phyloP scores from a whole-genome alignment of 2,113 vertebrate species.

The Tinamus guttatus region DNA sequence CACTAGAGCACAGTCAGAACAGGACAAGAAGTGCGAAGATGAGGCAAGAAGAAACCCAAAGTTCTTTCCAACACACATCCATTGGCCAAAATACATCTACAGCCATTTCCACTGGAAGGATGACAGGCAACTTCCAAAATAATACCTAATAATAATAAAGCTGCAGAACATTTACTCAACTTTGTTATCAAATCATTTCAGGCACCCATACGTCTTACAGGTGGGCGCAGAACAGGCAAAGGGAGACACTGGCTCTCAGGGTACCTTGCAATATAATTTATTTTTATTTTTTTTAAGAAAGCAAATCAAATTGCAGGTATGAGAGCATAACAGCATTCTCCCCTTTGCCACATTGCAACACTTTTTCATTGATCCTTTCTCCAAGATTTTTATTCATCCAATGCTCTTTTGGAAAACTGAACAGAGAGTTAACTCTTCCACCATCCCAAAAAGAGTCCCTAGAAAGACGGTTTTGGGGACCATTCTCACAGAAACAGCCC shows the following conservation, averaged over 20 bases:
- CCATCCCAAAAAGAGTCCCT: not conserved
- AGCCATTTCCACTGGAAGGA: fast-evolving
- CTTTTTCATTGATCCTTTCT: not conserved
- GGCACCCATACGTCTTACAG: not conserved
- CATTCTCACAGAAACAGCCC: not conserved
- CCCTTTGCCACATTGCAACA: fast-evolving
- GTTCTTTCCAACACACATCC: fast-evolving
- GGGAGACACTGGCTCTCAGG: not conserved
- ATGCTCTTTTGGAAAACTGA: not conserved
- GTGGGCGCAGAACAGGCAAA: fast-evolving
- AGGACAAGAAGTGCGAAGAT: not conserved
- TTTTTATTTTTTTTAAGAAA: not conserved
- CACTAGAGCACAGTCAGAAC: not conserved
- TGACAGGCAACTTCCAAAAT: not conserved
- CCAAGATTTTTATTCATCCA: not conserved
- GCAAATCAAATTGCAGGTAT: not conserved
- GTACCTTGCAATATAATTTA: fast-evolving
- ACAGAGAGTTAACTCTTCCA: not conserved
- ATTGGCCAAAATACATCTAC: not conserved
- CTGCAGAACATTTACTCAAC: not conserved
- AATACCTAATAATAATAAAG: not conserved
- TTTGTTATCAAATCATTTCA: not conserved
- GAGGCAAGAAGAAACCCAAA: not conserved
- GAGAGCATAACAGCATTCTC: not conserved
- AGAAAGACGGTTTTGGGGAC: not conserved